Evolutionary conservation across 2,113 vertebrate species (phyloP), one percentile per base, ranked within the genome.

Genomic region (Bettongia penicillata): DNA sequence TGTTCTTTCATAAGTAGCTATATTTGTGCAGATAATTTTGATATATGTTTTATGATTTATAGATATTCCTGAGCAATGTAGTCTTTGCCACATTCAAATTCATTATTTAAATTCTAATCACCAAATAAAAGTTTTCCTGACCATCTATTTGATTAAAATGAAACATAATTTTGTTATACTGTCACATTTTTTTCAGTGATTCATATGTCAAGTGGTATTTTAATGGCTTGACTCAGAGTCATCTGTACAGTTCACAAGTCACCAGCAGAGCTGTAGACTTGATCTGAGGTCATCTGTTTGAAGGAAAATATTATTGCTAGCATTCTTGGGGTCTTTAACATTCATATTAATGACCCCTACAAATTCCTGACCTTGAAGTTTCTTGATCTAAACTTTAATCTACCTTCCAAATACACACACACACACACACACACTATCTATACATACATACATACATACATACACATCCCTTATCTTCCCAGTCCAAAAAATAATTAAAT

Each of bases 281-380:
- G 22, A 52, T 2, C n/a, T 92, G 89, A 93, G 47, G 48, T 52
- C 24, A 68, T 90, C 53, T 51, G 16, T 52, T 97, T 97, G 26
- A 93, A 96, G 57, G 10, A 53, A 94, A 96, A 93, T 31, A 49
- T 84, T 43, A 5, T 77, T 77, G 37, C 16, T n/a, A n/a, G 16
- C 68, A 43, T 77, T 77, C 68, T 77, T 77, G 37, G 37, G 0
- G 68, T 77, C 37, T 77, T 77, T n/a, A n/a, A 19, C 4, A n/a
- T 77, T 77, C 37, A 77, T 6, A n/a, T 22, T 77, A 22, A 77
- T 77, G 68, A 77, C 68, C 68, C 37, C 37, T 77, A 77, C 68
- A 77, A 77, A 77, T 77, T 77, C 68, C 16, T 77, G 37, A 77
- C 68, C 68, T 77, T 77, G 68, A 77, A 77, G 16, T n/a, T 77